Conservation (phyloP, 1,140 invertebrate species). For the Aethina tumida region DNA sequence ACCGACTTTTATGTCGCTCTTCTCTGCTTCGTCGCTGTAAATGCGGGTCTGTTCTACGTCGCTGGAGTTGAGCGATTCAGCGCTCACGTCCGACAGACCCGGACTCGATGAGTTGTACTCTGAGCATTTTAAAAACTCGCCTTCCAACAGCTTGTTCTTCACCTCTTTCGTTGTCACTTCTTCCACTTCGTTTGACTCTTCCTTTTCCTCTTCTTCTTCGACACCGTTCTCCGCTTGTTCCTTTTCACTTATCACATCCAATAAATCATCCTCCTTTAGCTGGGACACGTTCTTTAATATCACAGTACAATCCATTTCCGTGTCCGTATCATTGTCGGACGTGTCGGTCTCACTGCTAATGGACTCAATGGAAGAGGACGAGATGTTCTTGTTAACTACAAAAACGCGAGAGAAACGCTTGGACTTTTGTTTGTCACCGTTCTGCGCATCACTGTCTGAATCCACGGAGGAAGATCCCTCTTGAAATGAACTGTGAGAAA, state of each 20-base stretch:
- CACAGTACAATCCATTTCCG: constrained; percentile 36
- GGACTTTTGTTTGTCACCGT: constrained; percentile 50
- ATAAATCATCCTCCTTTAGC: constrained; percentile 15
- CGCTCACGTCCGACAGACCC: constrained; percentile 27
- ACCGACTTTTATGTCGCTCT: constrained; percentile 4
- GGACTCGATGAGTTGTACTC: constrained; percentile 23
- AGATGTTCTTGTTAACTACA: constrained; percentile 58
- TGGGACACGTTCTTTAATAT: constrained; percentile 30
- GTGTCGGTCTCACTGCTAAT: constrained; percentile 40
- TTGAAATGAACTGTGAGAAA: constrained; percentile 34
- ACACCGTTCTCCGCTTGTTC: constrained; percentile 6
- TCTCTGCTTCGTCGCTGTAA: constrained; percentile 5
- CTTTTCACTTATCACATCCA: constrained; percentile 11
- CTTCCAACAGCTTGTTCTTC: not conserved
- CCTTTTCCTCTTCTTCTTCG: constrained; percentile 8
- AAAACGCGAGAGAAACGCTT: constrained; percentile 63
- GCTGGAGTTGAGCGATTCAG: constrained; percentile 29
- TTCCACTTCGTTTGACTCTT: not conserved
- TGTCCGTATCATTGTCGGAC: constrained; percentile 44
- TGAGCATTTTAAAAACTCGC: not conserved
- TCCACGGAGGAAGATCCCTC: constrained; percentile 45
- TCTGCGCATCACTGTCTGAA: constrained; percentile 45
- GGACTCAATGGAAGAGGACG: constrained; percentile 40
- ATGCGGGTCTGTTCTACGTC: constrained; percentile 19
- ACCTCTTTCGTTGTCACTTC: not conserved